Evolutionary conservation across 1,140 invertebrate species (phyloP).

Genomic region (Odontomachus brunneus): DNA sequence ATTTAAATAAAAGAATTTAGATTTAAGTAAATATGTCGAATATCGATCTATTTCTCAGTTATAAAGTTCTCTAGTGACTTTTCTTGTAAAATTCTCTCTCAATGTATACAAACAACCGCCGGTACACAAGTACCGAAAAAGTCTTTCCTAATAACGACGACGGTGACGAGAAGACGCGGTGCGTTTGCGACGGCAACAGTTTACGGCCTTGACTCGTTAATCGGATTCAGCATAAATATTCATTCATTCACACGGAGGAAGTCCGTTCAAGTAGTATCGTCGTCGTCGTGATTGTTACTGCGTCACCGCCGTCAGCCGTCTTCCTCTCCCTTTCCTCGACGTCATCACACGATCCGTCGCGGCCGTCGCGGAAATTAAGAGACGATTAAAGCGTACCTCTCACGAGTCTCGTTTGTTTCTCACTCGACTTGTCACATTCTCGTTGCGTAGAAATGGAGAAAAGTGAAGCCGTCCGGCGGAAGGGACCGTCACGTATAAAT

Average conservation of each 20-base stretch:
- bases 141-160: neutral
- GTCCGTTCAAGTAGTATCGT: constrained; percentile 69
- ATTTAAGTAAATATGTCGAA: no score
- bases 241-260: constrained; percentile 74
- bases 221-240: constrained; percentile 79
- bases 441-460: constrained; percentile 23
- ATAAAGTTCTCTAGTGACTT: no score
- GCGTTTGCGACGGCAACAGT: constrained; percentile 73
- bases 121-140: neutral
- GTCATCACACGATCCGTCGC: neutral
- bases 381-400: neutral
- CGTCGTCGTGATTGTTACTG: neutral
- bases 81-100: no score
- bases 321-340: constrained; percentile 39
- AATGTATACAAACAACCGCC: neutral
- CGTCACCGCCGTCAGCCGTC: constrained; percentile 45
- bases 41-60: no score
- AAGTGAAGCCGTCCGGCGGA: constrained; percentile 7
- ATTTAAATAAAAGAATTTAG: no score
- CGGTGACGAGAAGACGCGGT: neutral
- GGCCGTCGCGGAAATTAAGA: neutral
- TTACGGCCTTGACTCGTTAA: constrained; percentile 78
- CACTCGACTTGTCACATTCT: neutral
- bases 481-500: constrained; percentile 7
- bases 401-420: no score